phyloP scores from a whole-genome alignment of 2,888 invertebrate genomes.

The Limnephilus auricula region DNA sequence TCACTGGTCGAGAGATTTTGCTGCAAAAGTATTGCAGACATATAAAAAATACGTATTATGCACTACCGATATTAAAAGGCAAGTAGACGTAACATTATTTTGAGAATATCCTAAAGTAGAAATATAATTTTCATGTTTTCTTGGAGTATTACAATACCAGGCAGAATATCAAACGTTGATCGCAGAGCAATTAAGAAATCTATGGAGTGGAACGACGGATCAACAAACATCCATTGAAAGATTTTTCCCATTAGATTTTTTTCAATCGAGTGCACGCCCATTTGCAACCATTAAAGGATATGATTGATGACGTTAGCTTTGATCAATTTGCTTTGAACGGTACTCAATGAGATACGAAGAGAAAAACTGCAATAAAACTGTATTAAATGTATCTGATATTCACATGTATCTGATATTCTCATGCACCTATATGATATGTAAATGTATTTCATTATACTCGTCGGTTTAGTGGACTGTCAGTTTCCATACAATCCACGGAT shows the following conservation, averaged over 20 bases:
- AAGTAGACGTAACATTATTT: no score
- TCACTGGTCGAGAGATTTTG: no score
- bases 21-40: no score
- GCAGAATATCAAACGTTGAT: background rate
- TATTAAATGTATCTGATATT: background rate
- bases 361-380: background rate
- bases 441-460: background rate
- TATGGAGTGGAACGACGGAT: background rate
- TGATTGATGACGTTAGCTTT: background rate
- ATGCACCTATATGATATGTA: no score
- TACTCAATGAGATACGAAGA: background rate
- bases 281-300: slow-evolving; percentile 7
- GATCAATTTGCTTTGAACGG: background rate
- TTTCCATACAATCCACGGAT: background rate
- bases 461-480: background rate
- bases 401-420: no score
- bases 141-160: background rate
- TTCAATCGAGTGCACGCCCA: background rate
- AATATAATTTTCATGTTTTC: background rate
- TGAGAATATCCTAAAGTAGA: background rate
- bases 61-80: no score
- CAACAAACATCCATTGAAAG: background rate
- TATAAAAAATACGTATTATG: no score
- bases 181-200: background rate
- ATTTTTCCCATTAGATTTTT: slow-evolving; percentile 11